Base-by-base conservation (phyloP, 2,888 invertebrate genomes). In the Spisula subtruncata region DNA sequence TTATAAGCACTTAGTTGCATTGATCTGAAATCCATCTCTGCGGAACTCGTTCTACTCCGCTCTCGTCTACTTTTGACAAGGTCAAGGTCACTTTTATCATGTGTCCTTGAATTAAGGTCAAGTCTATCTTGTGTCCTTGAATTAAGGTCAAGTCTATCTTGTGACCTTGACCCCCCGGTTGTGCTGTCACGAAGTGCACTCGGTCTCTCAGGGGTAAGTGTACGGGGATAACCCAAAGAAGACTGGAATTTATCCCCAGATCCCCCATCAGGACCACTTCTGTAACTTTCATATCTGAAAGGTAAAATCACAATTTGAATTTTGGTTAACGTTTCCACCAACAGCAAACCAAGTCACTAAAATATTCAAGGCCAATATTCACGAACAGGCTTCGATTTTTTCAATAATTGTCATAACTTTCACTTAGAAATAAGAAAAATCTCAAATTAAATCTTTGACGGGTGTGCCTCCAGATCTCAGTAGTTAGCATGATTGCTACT, bases 241-340 rank as follows among this genome's bases (percentile, higher is more conserved):
- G 87, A 48, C 18, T 60, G 56, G 2, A 81, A 35, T 85, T 92
- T 92, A n/a, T 93, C 93, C 0, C 83, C 80, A 71, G 90, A 85
- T 18, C 93, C 91, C 8, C 94, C 94, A 91, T 94, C 94, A 18
- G 94, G 94, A 25, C 87, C 90, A n/a, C 92, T 83, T 56, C 94
- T 91, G 79, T 92, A 94, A 41, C 88, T 88, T 8, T 93, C 92
- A 81, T 92, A 88, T 75, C 92, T 92, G 89, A 12, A 86, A 85
- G 1, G 35, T 35, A 14, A 32, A 75, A 32, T 1, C 41, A 41
- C 41, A 2, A 8, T 41, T 41, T 41, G 8, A 41, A 41, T 41
- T 41, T 41, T 41, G 41, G 2, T 41, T 41, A 2, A 41, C 41
- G 8, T 41, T 41, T 5, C 8, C 41, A 41, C 41, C 41, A 2